Percentiles rank a stretch among this genome's conserved stretches.
These are phyloP conservation scores for Enteromius unitaeniatus DNA, from an alignment of 2,797 vertebrate genomes.

Conservation along the genomic window DNA sequence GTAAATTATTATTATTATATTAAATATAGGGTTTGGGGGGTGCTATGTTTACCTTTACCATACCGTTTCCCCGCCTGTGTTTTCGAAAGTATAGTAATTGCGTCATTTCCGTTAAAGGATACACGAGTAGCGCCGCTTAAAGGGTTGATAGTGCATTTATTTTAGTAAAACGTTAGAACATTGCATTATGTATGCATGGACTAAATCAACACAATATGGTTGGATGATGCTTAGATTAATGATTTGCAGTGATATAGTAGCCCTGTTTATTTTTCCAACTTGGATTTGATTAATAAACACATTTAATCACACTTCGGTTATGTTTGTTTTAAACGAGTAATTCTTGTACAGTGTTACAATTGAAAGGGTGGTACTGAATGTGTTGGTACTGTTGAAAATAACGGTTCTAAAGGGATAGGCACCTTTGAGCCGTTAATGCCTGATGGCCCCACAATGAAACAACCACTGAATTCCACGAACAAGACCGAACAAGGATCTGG, in stretches of 20 bases:
- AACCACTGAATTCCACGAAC: slow-evolving; percentile 75
- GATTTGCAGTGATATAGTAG: background rate
- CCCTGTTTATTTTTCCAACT: background rate
- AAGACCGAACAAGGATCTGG: slow-evolving; percentile 81
- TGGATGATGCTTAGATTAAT: background rate
- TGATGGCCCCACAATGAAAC: slow-evolving; percentile 56
- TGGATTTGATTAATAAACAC: background rate
- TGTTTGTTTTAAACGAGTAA: background rate
- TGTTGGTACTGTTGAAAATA: slow-evolving; percentile 16
- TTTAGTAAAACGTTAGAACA: background rate
- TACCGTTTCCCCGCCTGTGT: slow-evolving; percentile 29
- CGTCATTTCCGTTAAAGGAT: background rate
- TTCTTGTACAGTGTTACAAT: background rate
- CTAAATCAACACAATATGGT: background rate
- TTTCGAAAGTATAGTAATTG: slow-evolving; percentile 33
- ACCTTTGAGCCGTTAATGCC: slow-evolving; percentile 58
- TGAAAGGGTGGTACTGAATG: background rate
- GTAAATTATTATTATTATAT: background rate
- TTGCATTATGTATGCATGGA: background rate
- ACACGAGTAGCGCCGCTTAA: slow-evolving; percentile 37
- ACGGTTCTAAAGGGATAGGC: slow-evolving; percentile 33
- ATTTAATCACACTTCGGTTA: background rate
- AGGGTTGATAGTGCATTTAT: background rate
- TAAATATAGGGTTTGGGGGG: background rate
- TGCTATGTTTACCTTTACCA: background rate